Base-by-base conservation (phyloP, 92 coral and sea anemone species). In the Blastomussa wellsi region DNA sequence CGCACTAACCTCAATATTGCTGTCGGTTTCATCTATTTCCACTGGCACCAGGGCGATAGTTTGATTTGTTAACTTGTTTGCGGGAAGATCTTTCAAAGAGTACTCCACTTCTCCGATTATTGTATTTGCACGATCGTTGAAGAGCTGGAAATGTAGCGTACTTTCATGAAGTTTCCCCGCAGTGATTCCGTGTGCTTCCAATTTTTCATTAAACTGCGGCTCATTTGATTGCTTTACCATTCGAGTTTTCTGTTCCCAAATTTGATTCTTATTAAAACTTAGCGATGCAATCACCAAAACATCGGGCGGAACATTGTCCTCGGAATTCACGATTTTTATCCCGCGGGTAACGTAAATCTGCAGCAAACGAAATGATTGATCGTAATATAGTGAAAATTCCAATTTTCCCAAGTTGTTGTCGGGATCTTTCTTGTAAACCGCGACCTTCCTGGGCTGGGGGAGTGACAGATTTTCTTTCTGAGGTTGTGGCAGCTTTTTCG, bases 191-290 rank as follows among this genome's bases (percentile, higher is more conserved):
- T 84, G 82, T 17, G 88, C 88, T 22, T 85, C 86, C 22, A 97
- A 82, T 22, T 96, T 93, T 73, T 93, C 97, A 72, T 92, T 89
- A 83, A 94, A 97, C 12, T 74, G 86, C 48, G 99, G 98, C 74
- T 97, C 88, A 17, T 60, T 65, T 16, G 92, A 64, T 19, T 83
- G 78, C 64, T 83, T 87, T 35, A 79, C 89, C 35, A 89, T 72
- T 35, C 79, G 77, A 5, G 95, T 94, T 52, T 88, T 89, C 53
- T 91, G 89, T 32, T 91, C 89, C 98, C 98, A 94, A 72, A 78
- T 67, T 52, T 92, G 86, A 5, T 60, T 82, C 15, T 83, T 86
- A 73, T 87, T 86, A 32, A 90, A 85, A 72, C 84, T 79, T 28
- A 94, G 15, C 37, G 89, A 81, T 29, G 88, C 95, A 19, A 81